phyloP scores from a whole-genome alignment of 2,888 invertebrate species.

The Villa cingulata region DNA sequence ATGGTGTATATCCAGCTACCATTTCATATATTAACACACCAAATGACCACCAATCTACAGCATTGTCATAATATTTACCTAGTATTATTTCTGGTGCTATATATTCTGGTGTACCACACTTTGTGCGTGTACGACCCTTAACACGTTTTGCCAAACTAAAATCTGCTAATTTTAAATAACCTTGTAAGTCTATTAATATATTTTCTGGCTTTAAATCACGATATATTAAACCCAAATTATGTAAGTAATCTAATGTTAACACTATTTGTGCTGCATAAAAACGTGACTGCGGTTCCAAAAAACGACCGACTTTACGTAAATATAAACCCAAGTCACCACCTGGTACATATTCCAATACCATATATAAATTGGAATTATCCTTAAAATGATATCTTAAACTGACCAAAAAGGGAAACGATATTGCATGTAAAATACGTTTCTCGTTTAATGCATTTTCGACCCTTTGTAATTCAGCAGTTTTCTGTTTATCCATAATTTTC shows the following conservation, averaged over 20 bases:
- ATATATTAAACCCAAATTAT: constrained; percentile 97
- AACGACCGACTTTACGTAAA: constrained; percentile 91
- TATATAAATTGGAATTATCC: constrained; percentile 99
- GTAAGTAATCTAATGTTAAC: constrained; percentile 97
- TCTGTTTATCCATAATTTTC: constrained; percentile 99
- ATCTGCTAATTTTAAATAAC: constrained; percentile 97
- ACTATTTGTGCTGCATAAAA: constrained; percentile 99
- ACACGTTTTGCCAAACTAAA: constrained; percentile 99
- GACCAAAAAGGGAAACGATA: constrained; percentile 98
- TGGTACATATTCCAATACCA: constrained; percentile 98
- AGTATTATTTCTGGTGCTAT: constrained; percentile 80
- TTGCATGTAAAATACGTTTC: constrained; percentile 97
- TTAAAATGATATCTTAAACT: constrained; percentile 98
- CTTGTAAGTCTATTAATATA: constrained; percentile 88
- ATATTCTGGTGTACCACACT: constrained; percentile 98
- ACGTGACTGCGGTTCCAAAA: constrained; percentile 95
- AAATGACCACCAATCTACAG: constrained; percentile 99
- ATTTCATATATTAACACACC: constrained; percentile 97
- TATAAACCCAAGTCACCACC: constrained; percentile 99
- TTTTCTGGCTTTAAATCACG: constrained; percentile 98
- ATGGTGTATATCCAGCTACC: constrained; percentile 99
- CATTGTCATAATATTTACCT: constrained; percentile 93
- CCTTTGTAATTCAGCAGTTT: constrained; percentile 99
- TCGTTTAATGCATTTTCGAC: constrained; percentile 99
- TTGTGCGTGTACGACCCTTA: constrained; percentile 98